Percentiles rank a stretch among this genome's conserved stretches.
These are phyloP conservation scores for Caradrina kadenii DNA, from an alignment of 2,888 invertebrate genomes.

Conservation along the genomic window DNA sequence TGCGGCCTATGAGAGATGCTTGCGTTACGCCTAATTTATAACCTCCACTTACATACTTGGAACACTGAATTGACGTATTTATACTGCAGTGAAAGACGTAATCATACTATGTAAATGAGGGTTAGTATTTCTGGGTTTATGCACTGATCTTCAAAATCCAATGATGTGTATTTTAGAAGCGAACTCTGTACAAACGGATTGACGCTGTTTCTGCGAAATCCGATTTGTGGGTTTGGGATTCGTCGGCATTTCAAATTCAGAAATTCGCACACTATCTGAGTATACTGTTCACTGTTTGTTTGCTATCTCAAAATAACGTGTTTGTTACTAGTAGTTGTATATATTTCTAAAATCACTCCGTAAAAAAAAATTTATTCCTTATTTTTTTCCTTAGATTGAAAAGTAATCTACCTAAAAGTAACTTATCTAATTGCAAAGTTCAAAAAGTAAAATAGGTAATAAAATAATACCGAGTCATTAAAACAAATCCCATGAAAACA, in stretches of 20 bases:
- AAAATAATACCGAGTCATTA: neutral
- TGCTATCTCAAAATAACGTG: constrained; percentile 1
- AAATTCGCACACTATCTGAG: constrained; percentile 27
- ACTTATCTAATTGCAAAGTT: neutral
- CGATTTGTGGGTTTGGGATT: constrained; percentile 56
- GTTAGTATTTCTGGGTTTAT: constrained; percentile 25
- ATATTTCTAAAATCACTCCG: neutral
- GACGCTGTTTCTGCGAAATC: constrained; percentile 56
- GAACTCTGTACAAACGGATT: constrained; percentile 48
- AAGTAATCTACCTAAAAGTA: neutral
- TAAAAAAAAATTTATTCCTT: too few relatives aligned
- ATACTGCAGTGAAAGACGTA: constrained; percentile 19
- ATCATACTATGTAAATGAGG: neutral
- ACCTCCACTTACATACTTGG: constrained; percentile 21
- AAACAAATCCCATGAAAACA: constrained; percentile 11
- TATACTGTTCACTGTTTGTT: constrained; percentile 14
- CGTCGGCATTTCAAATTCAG: constrained; percentile 33
- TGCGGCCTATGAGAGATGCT: constrained; percentile 34
- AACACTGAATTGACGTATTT: constrained; percentile 22
- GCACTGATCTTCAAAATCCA: constrained; percentile 35
- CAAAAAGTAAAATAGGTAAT: neutral
- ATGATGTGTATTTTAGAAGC: constrained; percentile 52
- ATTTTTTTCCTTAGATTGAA: neutral
- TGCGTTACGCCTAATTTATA: constrained; percentile 40
- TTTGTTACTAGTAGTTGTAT: neutral